These are phyloP conservation scores for Harlomillsia oculata DNA, from an alignment of 1,140 invertebrate genomes.

Conservation along the genomic window DNA sequence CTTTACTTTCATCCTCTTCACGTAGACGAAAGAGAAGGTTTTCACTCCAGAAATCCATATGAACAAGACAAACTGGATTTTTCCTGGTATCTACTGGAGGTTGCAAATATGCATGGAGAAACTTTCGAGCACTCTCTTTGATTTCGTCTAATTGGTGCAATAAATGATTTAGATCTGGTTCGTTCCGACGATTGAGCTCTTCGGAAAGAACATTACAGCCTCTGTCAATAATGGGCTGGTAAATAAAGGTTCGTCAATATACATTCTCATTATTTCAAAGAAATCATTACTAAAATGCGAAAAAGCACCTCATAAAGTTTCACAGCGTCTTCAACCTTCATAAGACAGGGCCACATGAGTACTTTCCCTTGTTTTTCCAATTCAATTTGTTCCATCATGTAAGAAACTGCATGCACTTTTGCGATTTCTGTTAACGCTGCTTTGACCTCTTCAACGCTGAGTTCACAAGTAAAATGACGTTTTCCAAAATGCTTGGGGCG, in stretches of 20 bases:
- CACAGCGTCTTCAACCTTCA: background rate
- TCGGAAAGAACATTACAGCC: background rate
- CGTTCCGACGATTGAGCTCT: background rate
- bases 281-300: background rate
- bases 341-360: background rate
- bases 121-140: no score
- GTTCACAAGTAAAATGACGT: constrained; percentile 55
- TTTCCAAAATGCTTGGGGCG: constrained; percentile 38
- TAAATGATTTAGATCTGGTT: no score
- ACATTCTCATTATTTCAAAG: background rate
- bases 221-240: background rate
- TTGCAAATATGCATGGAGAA: no score
- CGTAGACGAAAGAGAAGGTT: constrained; percentile 58
- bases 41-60: constrained; percentile 73
- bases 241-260: background rate
- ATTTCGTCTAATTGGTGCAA: no score
- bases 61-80: constrained; percentile 52
- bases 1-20: constrained; percentile 41
- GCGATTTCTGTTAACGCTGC: constrained; percentile 59
- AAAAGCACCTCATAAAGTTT: no score
- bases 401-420: constrained; percentile 56
- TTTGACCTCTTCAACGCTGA: constrained; percentile 53
- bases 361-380: background rate
- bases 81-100: no score
- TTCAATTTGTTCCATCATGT: constrained; percentile 6